Evolutionary conservation across 2,888 invertebrate genomes (phyloP).

Genomic region (Corbicula japonica): DNA sequence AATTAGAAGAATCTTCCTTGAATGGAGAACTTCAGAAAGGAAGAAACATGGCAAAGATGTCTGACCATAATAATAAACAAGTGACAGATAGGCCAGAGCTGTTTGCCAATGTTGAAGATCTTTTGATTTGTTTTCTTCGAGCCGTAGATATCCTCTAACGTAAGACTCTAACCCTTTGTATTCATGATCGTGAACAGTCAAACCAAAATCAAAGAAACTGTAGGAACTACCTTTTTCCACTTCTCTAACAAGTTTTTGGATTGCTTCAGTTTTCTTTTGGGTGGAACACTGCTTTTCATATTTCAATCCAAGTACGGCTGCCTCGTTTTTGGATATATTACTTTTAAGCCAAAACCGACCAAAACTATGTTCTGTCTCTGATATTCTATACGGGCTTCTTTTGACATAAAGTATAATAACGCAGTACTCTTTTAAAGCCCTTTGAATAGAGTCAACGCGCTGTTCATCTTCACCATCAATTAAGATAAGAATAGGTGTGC

Average conservation of each 20-base stretch:
- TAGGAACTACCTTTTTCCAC: constrained; percentile 39
- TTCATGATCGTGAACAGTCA: constrained; percentile 63
- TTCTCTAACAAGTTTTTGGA: constrained; percentile 13
- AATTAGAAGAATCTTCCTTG: constrained; percentile 43
- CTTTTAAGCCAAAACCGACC: constrained; percentile 51
- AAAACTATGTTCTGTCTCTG: background rate
- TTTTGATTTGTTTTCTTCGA: constrained; percentile 26
- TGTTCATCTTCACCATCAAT: constrained; percentile 70
- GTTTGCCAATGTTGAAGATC: constrained; percentile 56
- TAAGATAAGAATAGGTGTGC: constrained; percentile 59
- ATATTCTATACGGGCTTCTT: constrained; percentile 56
- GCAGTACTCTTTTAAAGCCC: constrained; percentile 26
- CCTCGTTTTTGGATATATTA: constrained; percentile 58
- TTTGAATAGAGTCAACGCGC: constrained; percentile 49
- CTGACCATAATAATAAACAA: constrained; percentile 70
- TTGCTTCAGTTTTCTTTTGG: background rate
- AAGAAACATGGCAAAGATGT: constrained; percentile 64
- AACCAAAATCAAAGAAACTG: constrained; percentile 67
- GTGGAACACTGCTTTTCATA: too few relatives aligned
- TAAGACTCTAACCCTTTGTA: constrained; percentile 65
- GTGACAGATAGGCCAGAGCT: constrained; percentile 57
- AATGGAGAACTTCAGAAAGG: constrained; percentile 51
- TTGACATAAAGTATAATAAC: constrained; percentile 65
- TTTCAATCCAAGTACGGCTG: too few relatives aligned
- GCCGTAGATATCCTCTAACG: constrained; percentile 64